Percentiles rank a stretch among this genome's conserved stretches.
Evolutionary conservation across 1,140 invertebrate species (phyloP).

Genomic region (Leucophenga varia): DNA sequence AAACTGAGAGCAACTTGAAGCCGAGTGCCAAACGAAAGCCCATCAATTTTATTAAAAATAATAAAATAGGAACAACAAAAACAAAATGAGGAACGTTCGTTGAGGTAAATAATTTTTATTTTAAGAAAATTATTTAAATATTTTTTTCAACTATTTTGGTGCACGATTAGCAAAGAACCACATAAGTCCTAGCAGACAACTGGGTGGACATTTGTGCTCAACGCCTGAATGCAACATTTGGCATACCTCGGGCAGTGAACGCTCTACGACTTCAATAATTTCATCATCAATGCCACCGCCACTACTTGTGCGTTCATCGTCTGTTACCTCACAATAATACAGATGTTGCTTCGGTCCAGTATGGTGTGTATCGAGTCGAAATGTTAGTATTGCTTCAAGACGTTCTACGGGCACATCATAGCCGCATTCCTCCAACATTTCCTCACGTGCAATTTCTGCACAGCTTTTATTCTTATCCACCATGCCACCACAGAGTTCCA

Average conservation of each 20-base stretch:
- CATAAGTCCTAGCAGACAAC: constrained; percentile 77
- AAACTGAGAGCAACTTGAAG: too few species aligned
- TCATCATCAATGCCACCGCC: constrained; percentile 90
- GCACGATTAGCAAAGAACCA: constrained; percentile 76
- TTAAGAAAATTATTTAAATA: too few species aligned
- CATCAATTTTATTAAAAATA: too few species aligned
- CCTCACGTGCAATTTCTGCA: constrained; percentile 81
- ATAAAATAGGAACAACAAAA: too few species aligned
- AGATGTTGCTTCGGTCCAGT: constrained; percentile 73
- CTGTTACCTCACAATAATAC: constrained; percentile 91
- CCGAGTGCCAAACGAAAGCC: too few species aligned
- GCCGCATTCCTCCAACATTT: constrained; percentile 93
- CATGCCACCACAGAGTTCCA: constrained; percentile 95
- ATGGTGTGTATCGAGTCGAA: constrained; percentile 66
- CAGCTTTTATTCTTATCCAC: constrained; percentile 82
- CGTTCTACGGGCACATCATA: constrained; percentile 77
- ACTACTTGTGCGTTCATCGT: constrained; percentile 63
- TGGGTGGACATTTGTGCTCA: constrained; percentile 72
- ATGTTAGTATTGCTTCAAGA: constrained; percentile 72
- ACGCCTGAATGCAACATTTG: constrained; percentile 69
- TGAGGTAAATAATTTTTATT: too few species aligned
- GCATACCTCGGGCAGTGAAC: constrained; percentile 71
- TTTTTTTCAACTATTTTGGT: too few species aligned
- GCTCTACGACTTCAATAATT: constrained; percentile 89
- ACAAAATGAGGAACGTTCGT: too few species aligned